A percentile compares a stretch with the other conserved stretches of the same genome.
phyloP scores from a whole-genome alignment of 2,113 vertebrate genomes.

The Vireo altiloquus region DNA sequence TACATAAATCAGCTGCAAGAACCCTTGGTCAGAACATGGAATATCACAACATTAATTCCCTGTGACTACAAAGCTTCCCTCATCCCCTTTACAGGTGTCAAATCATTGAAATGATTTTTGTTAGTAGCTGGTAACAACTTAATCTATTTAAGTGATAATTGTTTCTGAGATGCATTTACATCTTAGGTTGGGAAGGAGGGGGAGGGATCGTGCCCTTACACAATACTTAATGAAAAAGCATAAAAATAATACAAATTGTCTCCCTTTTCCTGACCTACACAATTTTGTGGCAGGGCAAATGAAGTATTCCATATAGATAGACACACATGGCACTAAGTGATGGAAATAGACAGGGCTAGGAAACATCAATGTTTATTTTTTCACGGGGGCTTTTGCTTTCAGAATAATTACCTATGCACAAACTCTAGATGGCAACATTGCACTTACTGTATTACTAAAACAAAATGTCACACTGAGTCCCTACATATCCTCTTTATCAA shows the following conservation, averaged over 20 bases:
- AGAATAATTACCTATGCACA: conserved; percentile 74
- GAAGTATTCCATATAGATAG: neutral
- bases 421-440: conserved; percentile 93
- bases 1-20: conserved; percentile 17
- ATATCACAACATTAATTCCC: neutral
- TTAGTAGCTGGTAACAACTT: neutral
- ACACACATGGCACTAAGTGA: neutral
- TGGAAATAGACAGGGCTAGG: conserved; percentile 28
- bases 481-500: conserved; percentile 77
- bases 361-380: neutral
- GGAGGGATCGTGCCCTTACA: neutral
- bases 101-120: neutral
- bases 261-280: neutral
- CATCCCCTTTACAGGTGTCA: neutral
- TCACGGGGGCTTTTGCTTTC: neutral
- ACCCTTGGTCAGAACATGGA: conserved; percentile 4
- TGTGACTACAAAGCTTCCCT: neutral
- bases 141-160: neutral
- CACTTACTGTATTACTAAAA: conserved; percentile 72
- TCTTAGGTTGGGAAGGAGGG: neutral
- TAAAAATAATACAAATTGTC: neutral
- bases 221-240: neutral
- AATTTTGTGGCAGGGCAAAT: conserved; percentile 20
- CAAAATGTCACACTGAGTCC: conserved; percentile 64
- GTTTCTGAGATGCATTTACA: neutral